phyloP scores from a whole-genome alignment of 2,888 invertebrate species.

The Pyrochroa serraticornis region DNA sequence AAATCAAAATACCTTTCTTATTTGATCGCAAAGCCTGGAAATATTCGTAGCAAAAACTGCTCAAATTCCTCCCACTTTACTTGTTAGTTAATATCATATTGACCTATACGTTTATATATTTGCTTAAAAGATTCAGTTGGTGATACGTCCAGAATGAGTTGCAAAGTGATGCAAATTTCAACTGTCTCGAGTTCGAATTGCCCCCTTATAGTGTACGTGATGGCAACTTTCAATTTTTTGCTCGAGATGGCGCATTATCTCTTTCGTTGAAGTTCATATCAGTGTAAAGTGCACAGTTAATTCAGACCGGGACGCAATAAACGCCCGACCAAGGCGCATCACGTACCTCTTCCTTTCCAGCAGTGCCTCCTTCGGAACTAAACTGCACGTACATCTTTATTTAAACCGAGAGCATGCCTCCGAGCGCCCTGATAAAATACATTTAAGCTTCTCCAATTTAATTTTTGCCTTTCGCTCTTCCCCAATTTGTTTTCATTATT shows the following conservation, averaged over 20 bases:
- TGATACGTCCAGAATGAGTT: too few relatives aligned
- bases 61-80: too few relatives aligned
- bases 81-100: too few relatives aligned
- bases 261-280: constrained; percentile 8
- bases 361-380: constrained; percentile 11
- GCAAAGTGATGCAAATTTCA: too few relatives aligned
- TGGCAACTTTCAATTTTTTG: too few relatives aligned
- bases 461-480: constrained; percentile 40
- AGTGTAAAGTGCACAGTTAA: constrained; percentile 6
- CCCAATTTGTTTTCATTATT: constrained; percentile 37
- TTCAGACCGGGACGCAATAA: constrained; percentile 2
- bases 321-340: constrained; percentile 11
- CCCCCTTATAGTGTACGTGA: too few relatives aligned
- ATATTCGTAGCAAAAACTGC: too few relatives aligned
- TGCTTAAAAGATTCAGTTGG: too few relatives aligned
- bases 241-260: not conserved
- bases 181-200: too few relatives aligned
- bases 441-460: constrained; percentile 42
- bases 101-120: too few relatives aligned
- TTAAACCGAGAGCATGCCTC: constrained; percentile 45
- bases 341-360: constrained; percentile 21
- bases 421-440: constrained; percentile 40
- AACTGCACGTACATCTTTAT: constrained; percentile 49
- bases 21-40: too few relatives aligned
- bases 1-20: too few relatives aligned